Conservation (phyloP, 23 tunicate genomes). For the Clavelina lepadiformis region DNA sequence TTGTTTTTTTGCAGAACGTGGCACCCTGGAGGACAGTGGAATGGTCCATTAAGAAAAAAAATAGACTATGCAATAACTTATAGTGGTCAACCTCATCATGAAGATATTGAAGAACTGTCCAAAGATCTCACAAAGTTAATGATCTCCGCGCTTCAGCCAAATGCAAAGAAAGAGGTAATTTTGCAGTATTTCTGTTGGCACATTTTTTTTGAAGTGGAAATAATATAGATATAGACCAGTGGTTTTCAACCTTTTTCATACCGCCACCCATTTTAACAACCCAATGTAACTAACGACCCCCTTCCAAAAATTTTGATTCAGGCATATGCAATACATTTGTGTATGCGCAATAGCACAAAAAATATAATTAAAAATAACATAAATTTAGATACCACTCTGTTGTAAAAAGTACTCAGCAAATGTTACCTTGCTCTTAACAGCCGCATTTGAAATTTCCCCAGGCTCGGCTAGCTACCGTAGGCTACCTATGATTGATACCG, state of each 20-base stretch:
- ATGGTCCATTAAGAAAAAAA: conserved; percentile 38
- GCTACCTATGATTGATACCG: too few species aligned
- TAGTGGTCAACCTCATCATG: conserved; percentile 52
- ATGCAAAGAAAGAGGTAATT: conserved; percentile 43
- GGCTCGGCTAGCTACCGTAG: too few species aligned
- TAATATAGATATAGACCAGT: background rate
- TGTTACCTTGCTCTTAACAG: too few species aligned
- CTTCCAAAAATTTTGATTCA: too few species aligned
- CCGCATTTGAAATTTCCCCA: too few species aligned
- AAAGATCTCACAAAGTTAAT: conserved; percentile 60
- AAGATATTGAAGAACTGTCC: conserved; percentile 65
- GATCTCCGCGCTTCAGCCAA: conserved; percentile 58
- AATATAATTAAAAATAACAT: background rate
- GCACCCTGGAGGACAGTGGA: conserved; percentile 33
- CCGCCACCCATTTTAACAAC: too few species aligned
- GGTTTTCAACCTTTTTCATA: too few species aligned
- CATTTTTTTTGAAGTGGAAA: background rate
- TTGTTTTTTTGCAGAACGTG: conserved; percentile 5
- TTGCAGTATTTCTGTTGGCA: background rate
- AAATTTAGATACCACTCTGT: background rate
- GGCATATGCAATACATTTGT: too few species aligned
- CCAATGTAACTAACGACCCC: too few species aligned
- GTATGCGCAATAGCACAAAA: too few species aligned
- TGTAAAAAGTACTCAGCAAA: too few species aligned
- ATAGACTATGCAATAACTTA: conserved; percentile 64